phyloP scores from a whole-genome alignment of 2,113 vertebrate species.

The Aspidoscelis tigris region DNA sequence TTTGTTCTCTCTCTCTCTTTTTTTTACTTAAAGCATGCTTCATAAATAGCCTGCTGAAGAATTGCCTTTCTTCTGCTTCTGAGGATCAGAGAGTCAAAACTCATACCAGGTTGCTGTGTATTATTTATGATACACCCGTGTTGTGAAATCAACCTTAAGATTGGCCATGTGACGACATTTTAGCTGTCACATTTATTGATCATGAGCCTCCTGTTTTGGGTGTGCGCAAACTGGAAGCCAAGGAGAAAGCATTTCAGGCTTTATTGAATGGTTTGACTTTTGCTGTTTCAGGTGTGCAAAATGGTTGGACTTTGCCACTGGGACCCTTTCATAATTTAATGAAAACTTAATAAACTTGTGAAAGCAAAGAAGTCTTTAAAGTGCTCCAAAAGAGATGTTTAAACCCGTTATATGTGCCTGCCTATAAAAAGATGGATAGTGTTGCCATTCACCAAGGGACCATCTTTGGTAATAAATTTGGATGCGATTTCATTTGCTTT shows the following conservation, averaged over 20 bases:
- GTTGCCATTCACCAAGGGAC: conserved; percentile 55
- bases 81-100: neutral
- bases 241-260: conserved; percentile 29
- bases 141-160: neutral
- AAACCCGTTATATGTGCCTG: conserved; percentile 58
- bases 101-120: neutral
- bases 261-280: conserved; percentile 46
- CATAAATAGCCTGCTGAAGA: neutral
- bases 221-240: neutral
- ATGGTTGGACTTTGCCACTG: conserved; percentile 41
- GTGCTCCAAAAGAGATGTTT: conserved; percentile 55
- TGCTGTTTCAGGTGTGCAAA: conserved; percentile 55
- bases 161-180: neutral
- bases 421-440: conserved; percentile 58
- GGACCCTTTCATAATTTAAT: conserved; percentile 58
- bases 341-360: conserved; percentile 62
- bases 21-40: neutral
- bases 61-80: neutral
- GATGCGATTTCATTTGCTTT: conserved; percentile 52
- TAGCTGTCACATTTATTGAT: neutral
- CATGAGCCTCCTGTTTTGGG: conserved; percentile 4
- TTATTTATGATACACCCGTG: neutral
- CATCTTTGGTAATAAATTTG: conserved; percentile 64
- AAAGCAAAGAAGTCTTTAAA: conserved; percentile 64
- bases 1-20: neutral